Base-by-base conservation (phyloP, 1,140 invertebrate species). In the Sweltsa coloradensis region DNA sequence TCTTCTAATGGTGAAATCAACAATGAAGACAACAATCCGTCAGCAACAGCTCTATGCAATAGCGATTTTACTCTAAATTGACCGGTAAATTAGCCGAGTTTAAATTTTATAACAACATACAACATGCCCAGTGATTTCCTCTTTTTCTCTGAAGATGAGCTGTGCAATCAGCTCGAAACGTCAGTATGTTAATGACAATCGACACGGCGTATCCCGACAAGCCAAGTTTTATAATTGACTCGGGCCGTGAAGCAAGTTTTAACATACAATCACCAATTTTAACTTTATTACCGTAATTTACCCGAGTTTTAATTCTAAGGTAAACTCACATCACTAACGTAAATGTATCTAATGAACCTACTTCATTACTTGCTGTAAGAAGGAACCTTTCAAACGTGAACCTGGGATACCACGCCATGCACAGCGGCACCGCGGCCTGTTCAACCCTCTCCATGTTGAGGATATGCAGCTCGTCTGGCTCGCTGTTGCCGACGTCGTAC, bases 361-460 rank as follows among this genome's bases (percentile, higher is more conserved):
- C 73, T 57, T 74, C 64, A 45, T 70, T 65, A 55, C 67, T 72
- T 22, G 69, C 62, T 13, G 68, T 53, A 1, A 73, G 53, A 2
- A 76, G 52, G 50, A 57, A 58, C 29, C 14, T 56, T 44, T 60
- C 53, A 5, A 34, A 40, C 5, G 42, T 47, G 27, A 54, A 52
- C 19, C 56, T 29, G 9, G 60, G 60, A 40, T 69, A 68, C 46
- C 58, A 58, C 0, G 63, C 53, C 29, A 77, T 72, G 36, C 67
- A 68, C 18, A 75, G 56, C 1, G 81, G 79, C 6, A 74, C 56
- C 13, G 74, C 78, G 46, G 65, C 69, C 54, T 78, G 75, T 48
- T 83, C 80, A 25, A 83, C 72, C 51, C 72, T 57, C 41, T 67
- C 61, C 6, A 57, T 50, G 63, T 69, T 59, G 54, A 63, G 39